phyloP scores from a whole-genome alignment of 2,113 vertebrate species.

The Egretta garzetta region DNA sequence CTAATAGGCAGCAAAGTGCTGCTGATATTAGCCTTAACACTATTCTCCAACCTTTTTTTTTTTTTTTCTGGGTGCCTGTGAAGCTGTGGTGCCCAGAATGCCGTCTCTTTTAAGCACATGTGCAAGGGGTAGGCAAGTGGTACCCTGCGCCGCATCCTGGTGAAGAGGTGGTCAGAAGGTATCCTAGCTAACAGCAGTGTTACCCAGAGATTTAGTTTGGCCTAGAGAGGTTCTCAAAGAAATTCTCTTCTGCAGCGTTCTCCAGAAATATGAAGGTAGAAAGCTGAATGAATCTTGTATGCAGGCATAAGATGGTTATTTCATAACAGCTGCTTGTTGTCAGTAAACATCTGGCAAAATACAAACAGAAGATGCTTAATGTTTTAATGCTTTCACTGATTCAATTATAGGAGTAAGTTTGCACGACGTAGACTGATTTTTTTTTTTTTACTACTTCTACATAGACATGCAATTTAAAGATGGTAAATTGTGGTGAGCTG shows the following conservation, averaged over 20 bases:
- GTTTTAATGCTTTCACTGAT: background rate
- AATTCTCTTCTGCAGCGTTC: background rate
- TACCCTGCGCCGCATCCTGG: rapidly evolving
- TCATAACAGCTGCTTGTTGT: background rate
- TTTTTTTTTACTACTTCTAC: background rate
- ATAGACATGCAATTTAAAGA: background rate
- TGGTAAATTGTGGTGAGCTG: background rate
- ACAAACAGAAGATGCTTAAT: background rate
- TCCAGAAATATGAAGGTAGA: background rate
- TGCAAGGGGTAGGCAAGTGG: background rate
- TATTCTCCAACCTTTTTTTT: background rate
- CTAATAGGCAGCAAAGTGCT: background rate
- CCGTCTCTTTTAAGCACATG: background rate
- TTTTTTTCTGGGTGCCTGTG: background rate
- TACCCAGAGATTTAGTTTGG: background rate
- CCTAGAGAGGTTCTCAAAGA: background rate
- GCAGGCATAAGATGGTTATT: background rate
- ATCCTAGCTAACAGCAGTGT: background rate
- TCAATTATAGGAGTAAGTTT: background rate
- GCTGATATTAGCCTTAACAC: background rate
- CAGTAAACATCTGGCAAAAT: background rate
- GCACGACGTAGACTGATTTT: background rate
- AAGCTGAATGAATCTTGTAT: background rate
- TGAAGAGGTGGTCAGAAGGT: background rate
- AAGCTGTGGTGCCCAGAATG: background rate